Conservation (phyloP, 2,113 vertebrate species). For the Colistium nudipinnis region DNA sequence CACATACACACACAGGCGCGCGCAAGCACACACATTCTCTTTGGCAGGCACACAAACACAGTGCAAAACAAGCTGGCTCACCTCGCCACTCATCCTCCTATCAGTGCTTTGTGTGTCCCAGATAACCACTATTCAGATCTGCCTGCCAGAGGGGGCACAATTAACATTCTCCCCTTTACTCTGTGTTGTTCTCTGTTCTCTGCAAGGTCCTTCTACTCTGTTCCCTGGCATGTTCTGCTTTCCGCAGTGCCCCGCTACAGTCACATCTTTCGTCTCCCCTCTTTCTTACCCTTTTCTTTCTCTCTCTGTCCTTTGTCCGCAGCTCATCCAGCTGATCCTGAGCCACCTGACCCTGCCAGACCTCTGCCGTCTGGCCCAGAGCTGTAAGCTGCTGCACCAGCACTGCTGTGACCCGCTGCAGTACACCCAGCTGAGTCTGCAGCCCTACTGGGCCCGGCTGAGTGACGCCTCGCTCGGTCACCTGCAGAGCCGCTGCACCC, state of each 20-base stretch:
- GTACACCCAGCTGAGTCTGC: conserved; percentile 96
- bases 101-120: conserved; percentile 54
- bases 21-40: conserved; percentile 52
- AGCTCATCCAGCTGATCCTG: conserved; percentile 98
- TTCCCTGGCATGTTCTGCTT: conserved; percentile 14
- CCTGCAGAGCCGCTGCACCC: conserved; percentile 92
- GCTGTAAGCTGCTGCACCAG: conserved; percentile 94
- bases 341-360: conserved; percentile 96
- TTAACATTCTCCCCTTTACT: conserved; percentile 57
- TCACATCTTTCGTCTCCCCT: conserved; percentile 24
- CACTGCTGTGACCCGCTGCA: conserved; percentile 97
- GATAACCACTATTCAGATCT: conserved; percentile 61
- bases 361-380: conserved; percentile 95
- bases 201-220: conserved; percentile 17
- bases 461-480: conserved; percentile 91
- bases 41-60: conserved; percentile 38
- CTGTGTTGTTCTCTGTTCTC: conserved; percentile 32
- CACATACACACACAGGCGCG: conserved; percentile 29
- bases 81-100: conserved; percentile 47
- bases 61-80: conserved; percentile 62
- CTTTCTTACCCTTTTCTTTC: conserved; percentile 12
- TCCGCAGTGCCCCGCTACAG: background rate
- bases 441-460: conserved; percentile 95
- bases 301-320: conserved; percentile 44
- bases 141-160: conserved; percentile 46